Evolutionary conservation across 2,113 vertebrate genomes (phyloP), one percentile per base, ranked within the genome.

Genomic region (Sylvia atricapilla): DNA sequence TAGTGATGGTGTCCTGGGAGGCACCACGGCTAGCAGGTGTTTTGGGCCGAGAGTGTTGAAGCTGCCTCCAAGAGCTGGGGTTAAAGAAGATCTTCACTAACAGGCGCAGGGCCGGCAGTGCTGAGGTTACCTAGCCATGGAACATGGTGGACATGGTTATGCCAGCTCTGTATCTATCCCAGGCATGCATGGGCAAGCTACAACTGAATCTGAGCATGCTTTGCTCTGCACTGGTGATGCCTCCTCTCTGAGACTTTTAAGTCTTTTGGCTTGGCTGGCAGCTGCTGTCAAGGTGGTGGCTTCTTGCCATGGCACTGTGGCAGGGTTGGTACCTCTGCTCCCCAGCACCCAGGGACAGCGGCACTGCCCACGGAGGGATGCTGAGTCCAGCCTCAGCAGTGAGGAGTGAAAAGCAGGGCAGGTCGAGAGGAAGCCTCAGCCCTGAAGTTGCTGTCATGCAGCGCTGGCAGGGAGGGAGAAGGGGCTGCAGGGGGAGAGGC

Each of bases 401-500:
- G 37, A 37, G 1, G 5, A 53, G 68, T 4, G 41, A 22, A 80
- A 77, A 83, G 35, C 23, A 2, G 35, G 33, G 44, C 82, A 50
- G 74, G 66, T 14, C 1, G 8, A 72, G 90, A 75, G 82, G 87
- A 95, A 93, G 74, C 62, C 90, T 74, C 15, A 8, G 69, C 24
- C 12, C 8, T 2, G 5, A 78, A 84, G 66, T 43, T 89, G 77
- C 87, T 94, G 92, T 84, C 93, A 95, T 75, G 90, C 77, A 73
- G 10, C 1, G 13, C 58, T 55, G 87, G 90, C 58, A 66, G 78
- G 81, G 92, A 93, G 78, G 50, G 35, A 72, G 21, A 91, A 82
- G 94, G 78, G 88, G 70, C 62, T 87, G 66, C 27, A 11, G 46
- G 15, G 69, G 85, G 89, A 94, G 86, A 96, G 82, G 88, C 79